Conservation (phyloP, 2,888 invertebrate genomes). For the Dynastes grantii region DNA sequence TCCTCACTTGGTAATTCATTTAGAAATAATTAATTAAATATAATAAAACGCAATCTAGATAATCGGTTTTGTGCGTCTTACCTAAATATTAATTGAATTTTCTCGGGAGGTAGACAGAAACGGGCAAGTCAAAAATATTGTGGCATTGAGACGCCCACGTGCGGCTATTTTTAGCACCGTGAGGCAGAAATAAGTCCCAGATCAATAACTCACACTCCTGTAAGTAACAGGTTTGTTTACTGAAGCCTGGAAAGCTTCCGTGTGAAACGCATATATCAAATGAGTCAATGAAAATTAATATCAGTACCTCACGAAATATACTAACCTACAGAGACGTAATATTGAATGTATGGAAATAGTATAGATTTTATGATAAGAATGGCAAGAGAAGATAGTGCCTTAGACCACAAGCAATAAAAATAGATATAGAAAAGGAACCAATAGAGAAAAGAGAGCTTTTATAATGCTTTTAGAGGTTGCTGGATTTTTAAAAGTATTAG, state of each 20-base stretch:
- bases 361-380: too few species aligned
- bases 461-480: too few species aligned
- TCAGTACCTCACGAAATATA: neutral
- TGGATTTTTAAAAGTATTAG: too few species aligned
- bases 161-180: slow-evolving; percentile 37
- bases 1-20: neutral
- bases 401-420: too few species aligned
- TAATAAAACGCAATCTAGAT: neutral
- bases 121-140: slow-evolving; percentile 31
- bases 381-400: too few species aligned
- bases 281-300: neutral
- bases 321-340: too few species aligned
- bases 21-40: neutral
- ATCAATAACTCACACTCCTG: slow-evolving; percentile 39
- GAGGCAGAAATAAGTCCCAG: slow-evolving; percentile 31
- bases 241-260: slow-evolving; percentile 25
- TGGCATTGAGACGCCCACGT: slow-evolving; percentile 34
- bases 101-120: slow-evolving; percentile 1
- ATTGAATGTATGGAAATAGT: too few species aligned
- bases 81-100: slow-evolving; percentile 12
- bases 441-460: too few species aligned
- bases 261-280: slow-evolving; percentile 7
- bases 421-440: too few species aligned
- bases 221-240: slow-evolving; percentile 38
- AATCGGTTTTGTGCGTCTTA: neutral